Evolutionary conservation across 2,113 vertebrate species (phyloP), one percentile per base, ranked within the genome.

Genomic region (Piaya cayana): DNA sequence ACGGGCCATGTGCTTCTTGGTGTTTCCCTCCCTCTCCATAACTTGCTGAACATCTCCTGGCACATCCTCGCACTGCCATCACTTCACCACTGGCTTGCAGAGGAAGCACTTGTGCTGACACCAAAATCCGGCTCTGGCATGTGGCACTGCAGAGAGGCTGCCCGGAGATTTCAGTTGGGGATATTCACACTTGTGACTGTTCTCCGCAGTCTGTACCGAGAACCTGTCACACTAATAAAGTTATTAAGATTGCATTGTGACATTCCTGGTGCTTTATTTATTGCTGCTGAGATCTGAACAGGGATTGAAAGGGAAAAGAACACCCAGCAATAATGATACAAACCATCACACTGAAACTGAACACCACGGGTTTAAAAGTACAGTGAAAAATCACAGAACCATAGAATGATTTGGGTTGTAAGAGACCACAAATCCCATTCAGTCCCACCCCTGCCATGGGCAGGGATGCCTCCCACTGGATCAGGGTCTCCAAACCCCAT

Each of bases 151-250:
- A 18, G 75, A 42, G 76, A 62, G 87, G 5, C 3, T 11, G 70
- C 11, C 6, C 0, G 43, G 78, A 84, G 79, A 26, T 68, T 49
- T n/a, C 79, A 72, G 18, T 43, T 88, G 93, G 94, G 92, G 95
- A 96, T 93, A 95, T 88, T 83, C 34, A 86, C 89, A 93, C 63
- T 86, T 16, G 1, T 58, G 75, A 79, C 91, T 93, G 71, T 88
- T 32, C 82, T 86, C 23, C 1, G 27, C 91, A 82, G 86, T 71
- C 76, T 89, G 82, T 77, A 45, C 85, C 19, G 63, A 91, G 56
- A 90, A 81, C 85, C 62, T 89, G 86, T 83, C 91, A 88, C 90
- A 95, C 72, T 94, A 97, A 92, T 95, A 92, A 94, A 95, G 77
- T 92, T 92, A 92, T 84, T 85, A 86, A 76, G 67, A 77, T 67